Conservation (phyloP, 2,888 invertebrate genomes). For the Mycalesis mineus region DNA sequence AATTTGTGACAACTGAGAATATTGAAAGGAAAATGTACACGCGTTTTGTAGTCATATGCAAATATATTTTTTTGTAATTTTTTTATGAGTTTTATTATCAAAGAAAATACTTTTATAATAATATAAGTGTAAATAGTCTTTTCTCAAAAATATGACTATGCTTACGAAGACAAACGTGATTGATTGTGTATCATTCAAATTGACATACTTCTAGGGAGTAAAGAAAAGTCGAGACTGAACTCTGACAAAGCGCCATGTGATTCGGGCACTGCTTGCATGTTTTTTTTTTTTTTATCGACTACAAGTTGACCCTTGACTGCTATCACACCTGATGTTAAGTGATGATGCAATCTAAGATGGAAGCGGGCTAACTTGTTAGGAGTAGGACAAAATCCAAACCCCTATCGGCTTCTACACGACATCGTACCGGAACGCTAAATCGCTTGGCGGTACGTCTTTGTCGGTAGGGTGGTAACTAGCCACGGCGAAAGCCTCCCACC, state of each 20-base stretch:
- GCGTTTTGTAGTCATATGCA: constrained; percentile 6
- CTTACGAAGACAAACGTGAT: constrained; percentile 7
- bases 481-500: too few species aligned
- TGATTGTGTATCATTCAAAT: constrained; percentile 21
- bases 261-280: too few species aligned
- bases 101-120: neutral
- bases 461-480: too few species aligned
- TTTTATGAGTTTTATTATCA: neutral
- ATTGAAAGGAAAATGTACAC: neutral
- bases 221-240: constrained; percentile 22
- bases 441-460: too few species aligned
- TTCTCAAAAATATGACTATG: neutral
- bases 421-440: too few species aligned
- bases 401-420: too few species aligned
- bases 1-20: neutral
- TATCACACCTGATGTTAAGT: too few species aligned
- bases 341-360: too few species aligned
- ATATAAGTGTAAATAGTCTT: neutral
- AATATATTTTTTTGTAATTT: neutral
- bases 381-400: too few species aligned
- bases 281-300: too few species aligned
- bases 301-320: too few species aligned
- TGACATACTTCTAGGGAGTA: constrained; percentile 31
- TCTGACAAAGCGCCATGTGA: neutral
- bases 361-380: too few species aligned